Conservation (phyloP, 2,113 vertebrate species). For the Thinocorus orbignyianus region DNA sequence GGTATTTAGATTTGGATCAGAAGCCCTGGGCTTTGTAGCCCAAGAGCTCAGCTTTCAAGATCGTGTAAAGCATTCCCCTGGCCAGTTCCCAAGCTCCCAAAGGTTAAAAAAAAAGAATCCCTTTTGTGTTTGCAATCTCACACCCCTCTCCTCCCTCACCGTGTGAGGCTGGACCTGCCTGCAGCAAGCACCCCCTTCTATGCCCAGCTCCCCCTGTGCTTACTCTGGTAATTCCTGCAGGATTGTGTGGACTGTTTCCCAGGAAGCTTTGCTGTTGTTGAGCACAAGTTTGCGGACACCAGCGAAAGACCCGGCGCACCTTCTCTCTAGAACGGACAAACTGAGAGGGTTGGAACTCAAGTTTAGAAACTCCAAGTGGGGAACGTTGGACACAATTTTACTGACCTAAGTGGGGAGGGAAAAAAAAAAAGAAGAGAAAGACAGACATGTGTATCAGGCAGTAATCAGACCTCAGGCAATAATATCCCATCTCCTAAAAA, state of each 20-base stretch:
- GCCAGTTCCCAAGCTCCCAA: background rate
- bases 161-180: background rate
- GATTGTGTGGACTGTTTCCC: constrained; percentile 93
- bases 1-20: background rate
- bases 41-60: background rate
- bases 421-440: constrained; percentile 45
- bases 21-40: background rate
- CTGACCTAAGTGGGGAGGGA: constrained; percentile 80
- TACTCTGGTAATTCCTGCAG: constrained; percentile 90
- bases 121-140: background rate
- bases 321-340: constrained; percentile 83
- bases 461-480: constrained; percentile 32
- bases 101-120: background rate
- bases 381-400: constrained; percentile 95
- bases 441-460: constrained; percentile 54
- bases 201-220: constrained; percentile 38
- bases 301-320: constrained; percentile 85
- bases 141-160: background rate
- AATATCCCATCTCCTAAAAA: constrained; percentile 1
- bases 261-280: constrained; percentile 94
- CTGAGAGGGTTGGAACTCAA: constrained; percentile 97
- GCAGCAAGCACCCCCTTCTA: background rate
- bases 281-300: constrained; percentile 91
- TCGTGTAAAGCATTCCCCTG: background rate
- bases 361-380: constrained; percentile 95